These are phyloP conservation scores for Rhagonycha lutea DNA, from an alignment of 2,888 invertebrate genomes.

Conservation along the genomic window DNA sequence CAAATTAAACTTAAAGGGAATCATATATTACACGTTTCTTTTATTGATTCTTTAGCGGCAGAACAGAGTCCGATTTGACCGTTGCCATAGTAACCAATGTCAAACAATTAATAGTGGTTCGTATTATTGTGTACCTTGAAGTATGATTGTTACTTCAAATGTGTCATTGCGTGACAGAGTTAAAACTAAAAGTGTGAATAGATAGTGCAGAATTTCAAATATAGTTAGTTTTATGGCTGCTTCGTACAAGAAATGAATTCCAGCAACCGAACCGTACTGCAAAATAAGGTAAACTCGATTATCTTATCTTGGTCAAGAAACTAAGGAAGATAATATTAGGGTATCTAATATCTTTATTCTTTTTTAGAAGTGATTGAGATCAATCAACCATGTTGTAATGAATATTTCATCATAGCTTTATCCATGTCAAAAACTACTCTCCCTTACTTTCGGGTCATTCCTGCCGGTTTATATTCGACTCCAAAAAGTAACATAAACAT, in stretches of 20 bases:
- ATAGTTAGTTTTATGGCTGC: background rate
- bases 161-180: background rate
- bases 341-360: background rate
- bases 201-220: background rate
- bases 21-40: background rate
- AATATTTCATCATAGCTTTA: background rate
- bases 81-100: background rate
- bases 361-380: background rate
- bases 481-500: slow-evolving; percentile 21
- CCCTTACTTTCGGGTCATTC: background rate
- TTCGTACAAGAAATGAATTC: background rate
- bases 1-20: background rate
- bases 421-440: background rate
- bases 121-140: background rate
- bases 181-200: background rate
- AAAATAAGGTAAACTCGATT: background rate
- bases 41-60: background rate
- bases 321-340: background rate
- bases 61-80: background rate
- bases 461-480: slow-evolving; percentile 24
- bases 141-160: background rate
- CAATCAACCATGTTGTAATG: background rate
- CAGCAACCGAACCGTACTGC: background rate
- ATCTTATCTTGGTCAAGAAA: background rate
- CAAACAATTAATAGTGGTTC: background rate